Conservation (phyloP, 1,140 invertebrate species). For the Caerostris darwini region DNA sequence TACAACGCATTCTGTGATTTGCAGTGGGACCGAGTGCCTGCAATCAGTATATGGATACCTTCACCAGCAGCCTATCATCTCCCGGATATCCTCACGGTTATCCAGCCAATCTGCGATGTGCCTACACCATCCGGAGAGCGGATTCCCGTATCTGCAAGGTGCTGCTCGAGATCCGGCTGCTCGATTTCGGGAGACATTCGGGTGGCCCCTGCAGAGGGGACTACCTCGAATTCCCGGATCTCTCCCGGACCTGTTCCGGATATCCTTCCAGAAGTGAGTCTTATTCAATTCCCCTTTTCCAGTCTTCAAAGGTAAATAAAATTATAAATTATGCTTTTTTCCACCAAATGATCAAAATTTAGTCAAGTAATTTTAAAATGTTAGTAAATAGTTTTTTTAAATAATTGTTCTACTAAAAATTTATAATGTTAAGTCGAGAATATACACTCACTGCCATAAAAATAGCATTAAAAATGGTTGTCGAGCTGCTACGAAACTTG, state of each 20-base stretch:
- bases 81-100: conserved; percentile 79
- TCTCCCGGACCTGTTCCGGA: conserved; percentile 73
- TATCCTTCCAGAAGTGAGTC: conserved; percentile 69
- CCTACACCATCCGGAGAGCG: conserved; percentile 78
- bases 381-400: no score
- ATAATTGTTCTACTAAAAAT: no score
- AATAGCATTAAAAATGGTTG: no score
- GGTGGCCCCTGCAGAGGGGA: conserved; percentile 73
- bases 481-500: no score
- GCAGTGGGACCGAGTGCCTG: conserved; percentile 47
- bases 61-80: conserved; percentile 77
- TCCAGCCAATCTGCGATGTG: conserved; percentile 77
- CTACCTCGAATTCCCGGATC: conserved; percentile 79
- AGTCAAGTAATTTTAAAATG: no score
- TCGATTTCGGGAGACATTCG: conserved; percentile 78
- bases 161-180: conserved; percentile 78
- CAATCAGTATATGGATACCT: conserved; percentile 78
- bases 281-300: no score
- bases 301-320: no score
- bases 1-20: not conserved
- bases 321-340: no score
- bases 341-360: no score
- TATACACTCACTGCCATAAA: no score
- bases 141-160: conserved; percentile 78
- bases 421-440: no score